phyloP scores from a whole-genome alignment of 1,140 invertebrate genomes.

The Heliconius himera region DNA sequence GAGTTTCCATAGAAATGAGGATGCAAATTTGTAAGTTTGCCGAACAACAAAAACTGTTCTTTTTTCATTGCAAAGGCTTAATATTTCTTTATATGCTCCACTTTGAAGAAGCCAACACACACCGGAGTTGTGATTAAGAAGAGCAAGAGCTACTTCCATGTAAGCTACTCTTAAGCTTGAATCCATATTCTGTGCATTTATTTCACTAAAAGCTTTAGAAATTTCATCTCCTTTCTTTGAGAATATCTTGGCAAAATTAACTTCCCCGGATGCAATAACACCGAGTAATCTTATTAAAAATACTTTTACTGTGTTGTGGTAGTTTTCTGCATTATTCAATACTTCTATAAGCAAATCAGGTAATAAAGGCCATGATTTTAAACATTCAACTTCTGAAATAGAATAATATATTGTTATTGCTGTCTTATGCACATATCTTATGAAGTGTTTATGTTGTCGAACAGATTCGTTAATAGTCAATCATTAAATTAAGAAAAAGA shows the following conservation, averaged over 20 bases:
- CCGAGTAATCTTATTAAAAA: constrained; percentile 64
- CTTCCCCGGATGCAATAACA: constrained; percentile 51
- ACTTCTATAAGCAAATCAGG: constrained; percentile 55
- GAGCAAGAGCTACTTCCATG: constrained; percentile 62
- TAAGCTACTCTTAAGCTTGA: constrained; percentile 66
- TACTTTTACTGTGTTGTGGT: constrained; percentile 67
- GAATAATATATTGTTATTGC: constrained; percentile 16
- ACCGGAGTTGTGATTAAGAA: constrained; percentile 62
- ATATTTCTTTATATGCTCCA: constrained; percentile 65
- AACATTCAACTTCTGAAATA: constrained; percentile 56
- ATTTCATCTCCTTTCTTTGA: constrained; percentile 52
- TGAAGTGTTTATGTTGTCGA: background rate
- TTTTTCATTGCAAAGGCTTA: constrained; percentile 58
- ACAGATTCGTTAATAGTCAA: no score
- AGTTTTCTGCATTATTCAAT: constrained; percentile 48
- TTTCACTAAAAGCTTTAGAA: constrained; percentile 50
- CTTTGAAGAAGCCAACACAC: constrained; percentile 62
- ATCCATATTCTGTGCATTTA: constrained; percentile 53
- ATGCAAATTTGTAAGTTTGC: constrained; percentile 66
- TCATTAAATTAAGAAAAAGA: no score
- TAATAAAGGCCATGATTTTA: constrained; percentile 53
- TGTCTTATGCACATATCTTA: background rate
- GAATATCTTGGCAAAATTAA: constrained; percentile 63
- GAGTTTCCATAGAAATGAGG: constrained; percentile 65
- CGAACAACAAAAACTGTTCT: constrained; percentile 69